phyloP scores from a whole-genome alignment of 2,113 vertebrate species.

The Tetrax tetrax region DNA sequence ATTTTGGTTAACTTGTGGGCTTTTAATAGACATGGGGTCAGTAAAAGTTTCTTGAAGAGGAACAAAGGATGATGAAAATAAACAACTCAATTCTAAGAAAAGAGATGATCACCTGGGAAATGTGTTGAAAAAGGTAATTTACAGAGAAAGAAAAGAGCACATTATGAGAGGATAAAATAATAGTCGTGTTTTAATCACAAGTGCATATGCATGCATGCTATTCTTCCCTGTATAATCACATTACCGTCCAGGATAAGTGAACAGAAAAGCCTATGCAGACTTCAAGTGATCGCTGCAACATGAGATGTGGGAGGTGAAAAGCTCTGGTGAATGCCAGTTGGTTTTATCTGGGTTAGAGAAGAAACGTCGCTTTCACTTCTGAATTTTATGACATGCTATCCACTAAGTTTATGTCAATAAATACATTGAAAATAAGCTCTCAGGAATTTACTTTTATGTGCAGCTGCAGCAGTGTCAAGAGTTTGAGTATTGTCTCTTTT shows the following conservation, averaged over 20 bases:
- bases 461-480: background rate
- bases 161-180: background rate
- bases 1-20: background rate
- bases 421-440: background rate
- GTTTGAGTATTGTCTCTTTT: background rate
- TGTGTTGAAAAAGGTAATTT: background rate
- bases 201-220: background rate
- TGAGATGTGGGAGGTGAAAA: background rate
- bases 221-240: background rate
- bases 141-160: background rate
- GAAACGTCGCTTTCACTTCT: background rate
- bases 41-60: background rate
- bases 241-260: background rate
- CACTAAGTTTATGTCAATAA: background rate
- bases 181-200: background rate
- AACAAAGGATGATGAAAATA: background rate
- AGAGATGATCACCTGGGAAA: background rate
- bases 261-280: background rate
- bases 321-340: background rate
- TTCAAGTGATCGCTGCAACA: constrained; percentile 13
- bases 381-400: background rate
- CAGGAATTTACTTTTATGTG: background rate
- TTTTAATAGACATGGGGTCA: background rate
- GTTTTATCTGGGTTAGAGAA: background rate
- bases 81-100: background rate